phyloP scores from a whole-genome alignment of 2,888 invertebrate genomes.

The Metacarcinus magister region DNA sequence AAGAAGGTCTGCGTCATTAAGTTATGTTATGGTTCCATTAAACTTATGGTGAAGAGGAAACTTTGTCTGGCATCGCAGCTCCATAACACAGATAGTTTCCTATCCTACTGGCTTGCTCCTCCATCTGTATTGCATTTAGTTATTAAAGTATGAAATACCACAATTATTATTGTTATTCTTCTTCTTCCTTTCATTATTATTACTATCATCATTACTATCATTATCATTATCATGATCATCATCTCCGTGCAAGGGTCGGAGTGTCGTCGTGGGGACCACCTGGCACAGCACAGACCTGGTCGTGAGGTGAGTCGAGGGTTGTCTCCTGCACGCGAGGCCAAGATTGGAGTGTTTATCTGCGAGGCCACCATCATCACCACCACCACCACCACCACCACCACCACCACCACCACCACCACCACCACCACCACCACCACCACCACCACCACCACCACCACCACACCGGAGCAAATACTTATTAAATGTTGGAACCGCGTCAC shows the following conservation, averaged over 20 bases:
- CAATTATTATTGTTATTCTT: too few relatives aligned
- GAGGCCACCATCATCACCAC: not conserved
- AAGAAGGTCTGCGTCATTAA: not conserved
- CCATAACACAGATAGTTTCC: not conserved
- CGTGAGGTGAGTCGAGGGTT: not conserved
- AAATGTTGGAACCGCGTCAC: not conserved
- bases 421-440: too few relatives aligned
- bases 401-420: too few relatives aligned
- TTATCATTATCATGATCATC: too few relatives aligned
- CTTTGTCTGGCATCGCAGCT: not conserved
- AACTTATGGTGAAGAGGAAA: too few relatives aligned
- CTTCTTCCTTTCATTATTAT: too few relatives aligned
- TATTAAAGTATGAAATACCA: not conserved
- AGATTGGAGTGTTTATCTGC: slow-evolving; percentile 7
- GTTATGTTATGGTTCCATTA: too few relatives aligned
- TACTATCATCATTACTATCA: too few relatives aligned
- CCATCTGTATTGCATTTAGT: not conserved
- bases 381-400: too few relatives aligned
- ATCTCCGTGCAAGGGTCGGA: too few relatives aligned
- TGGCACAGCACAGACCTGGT: not conserved
- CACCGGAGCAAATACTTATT: not conserved
- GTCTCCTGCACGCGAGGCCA: slow-evolving; percentile 26
- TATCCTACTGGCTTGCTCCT: not conserved
- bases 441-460: too few relatives aligned
- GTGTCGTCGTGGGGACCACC: too few relatives aligned